phyloP scores from a whole-genome alignment of 2,888 invertebrate species.

The Sarcophaga caerulescens region DNA sequence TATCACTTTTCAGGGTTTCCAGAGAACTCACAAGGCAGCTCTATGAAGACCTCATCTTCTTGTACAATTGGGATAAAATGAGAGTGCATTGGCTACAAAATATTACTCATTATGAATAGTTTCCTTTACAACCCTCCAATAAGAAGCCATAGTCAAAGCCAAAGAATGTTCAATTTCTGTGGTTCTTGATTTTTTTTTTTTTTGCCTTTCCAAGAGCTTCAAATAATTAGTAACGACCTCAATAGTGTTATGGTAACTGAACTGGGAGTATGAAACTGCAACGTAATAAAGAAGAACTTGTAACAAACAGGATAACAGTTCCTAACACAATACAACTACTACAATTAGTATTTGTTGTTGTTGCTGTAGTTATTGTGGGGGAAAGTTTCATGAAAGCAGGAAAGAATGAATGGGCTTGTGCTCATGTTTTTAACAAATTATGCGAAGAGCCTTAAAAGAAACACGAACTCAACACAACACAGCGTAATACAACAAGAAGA shows the following conservation, averaged over 20 bases:
- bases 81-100: conserved; percentile 39
- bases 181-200: background rate
- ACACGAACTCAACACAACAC: no score
- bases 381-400: conserved; percentile 15
- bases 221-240: conserved; percentile 60
- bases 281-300: conserved; percentile 21
- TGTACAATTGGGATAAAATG: background rate
- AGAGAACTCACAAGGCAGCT: background rate
- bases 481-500: background rate
- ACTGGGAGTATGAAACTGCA: conserved; percentile 44
- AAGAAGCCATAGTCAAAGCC: background rate
- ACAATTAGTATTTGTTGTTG: background rate
- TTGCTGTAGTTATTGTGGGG: background rate
- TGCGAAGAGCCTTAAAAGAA: conserved; percentile 50
- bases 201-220: background rate
- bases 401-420: background rate
- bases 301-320: background rate
- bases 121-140: conserved; percentile 37
- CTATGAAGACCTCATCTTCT: background rate
- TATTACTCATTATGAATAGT: conserved; percentile 58
- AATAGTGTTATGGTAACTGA: no score
- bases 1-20: background rate
- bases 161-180: conserved; percentile 37
- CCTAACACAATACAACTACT: background rate
- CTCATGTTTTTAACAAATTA: conserved; percentile 55